These are phyloP conservation scores for Oeneis ivallda DNA, from an alignment of 2,888 invertebrate genomes.

Conservation along the genomic window DNA sequence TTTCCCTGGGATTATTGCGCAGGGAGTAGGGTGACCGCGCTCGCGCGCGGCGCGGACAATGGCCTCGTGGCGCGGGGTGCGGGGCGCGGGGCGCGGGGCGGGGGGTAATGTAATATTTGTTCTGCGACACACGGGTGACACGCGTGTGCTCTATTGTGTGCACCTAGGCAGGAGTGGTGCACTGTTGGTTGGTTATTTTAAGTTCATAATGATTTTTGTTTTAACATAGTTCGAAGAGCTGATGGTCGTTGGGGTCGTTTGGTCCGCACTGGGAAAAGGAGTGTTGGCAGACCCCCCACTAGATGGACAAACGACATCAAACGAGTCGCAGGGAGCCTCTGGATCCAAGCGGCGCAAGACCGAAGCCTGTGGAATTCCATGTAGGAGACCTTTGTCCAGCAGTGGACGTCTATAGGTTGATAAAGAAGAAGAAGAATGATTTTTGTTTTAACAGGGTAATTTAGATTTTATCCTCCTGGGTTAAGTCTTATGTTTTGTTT, in stretches of 20 bases:
- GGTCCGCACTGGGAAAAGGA: no score
- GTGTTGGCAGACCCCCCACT: no score
- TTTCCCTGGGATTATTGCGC: constrained; percentile 30
- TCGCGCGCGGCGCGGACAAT: constrained; percentile 57
- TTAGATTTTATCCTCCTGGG: neutral
- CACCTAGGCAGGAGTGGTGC: constrained; percentile 64
- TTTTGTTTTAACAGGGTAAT: neutral
- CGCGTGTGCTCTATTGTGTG: constrained; percentile 66
- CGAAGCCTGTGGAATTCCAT: no score
- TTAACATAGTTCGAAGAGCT: no score
- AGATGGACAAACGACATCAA: no score
- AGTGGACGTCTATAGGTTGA: no score
- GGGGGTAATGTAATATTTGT: constrained; percentile 76
- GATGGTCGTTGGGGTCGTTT: no score
- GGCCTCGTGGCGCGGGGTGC: constrained; percentile 51
- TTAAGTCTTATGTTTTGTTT: no score
- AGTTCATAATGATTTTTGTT: neutral
- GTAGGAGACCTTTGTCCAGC: no score
- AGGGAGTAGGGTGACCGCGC: constrained; percentile 62
- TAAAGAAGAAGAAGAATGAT: no score
- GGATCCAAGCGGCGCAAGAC: no score
- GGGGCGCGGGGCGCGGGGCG: constrained; percentile 39
- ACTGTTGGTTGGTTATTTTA: constrained; percentile 43
- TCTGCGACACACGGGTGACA: constrained; percentile 77
- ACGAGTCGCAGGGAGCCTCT: no score